Conservation (phyloP, 2,113 vertebrate genomes). For the Pedionomus torquatus region DNA sequence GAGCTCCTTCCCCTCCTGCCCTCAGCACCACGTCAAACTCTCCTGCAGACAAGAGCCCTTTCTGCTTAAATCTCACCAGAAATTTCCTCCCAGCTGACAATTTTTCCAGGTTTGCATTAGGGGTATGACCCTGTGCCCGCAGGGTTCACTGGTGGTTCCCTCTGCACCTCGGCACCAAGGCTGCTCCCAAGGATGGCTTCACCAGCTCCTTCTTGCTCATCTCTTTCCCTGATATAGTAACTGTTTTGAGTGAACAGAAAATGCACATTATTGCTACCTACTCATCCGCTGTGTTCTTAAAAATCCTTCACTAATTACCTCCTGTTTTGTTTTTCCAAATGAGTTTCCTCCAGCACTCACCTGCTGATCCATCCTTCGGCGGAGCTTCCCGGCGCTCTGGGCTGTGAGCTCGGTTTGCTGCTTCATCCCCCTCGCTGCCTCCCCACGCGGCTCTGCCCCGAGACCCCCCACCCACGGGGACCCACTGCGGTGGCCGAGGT, state of each 20-base stretch:
- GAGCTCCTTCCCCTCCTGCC: not conserved
- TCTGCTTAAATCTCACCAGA: not conserved
- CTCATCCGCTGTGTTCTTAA: not conserved
- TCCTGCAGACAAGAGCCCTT: not conserved
- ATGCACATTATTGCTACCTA: not conserved
- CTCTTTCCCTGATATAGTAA: not conserved
- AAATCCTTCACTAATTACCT: not conserved
- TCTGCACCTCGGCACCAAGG: not conserved
- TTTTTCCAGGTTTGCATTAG: not conserved
- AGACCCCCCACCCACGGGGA: rapidly evolving
- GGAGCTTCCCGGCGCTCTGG: not conserved
- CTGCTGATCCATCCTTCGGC: not conserved
- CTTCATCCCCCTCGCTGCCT: not conserved
- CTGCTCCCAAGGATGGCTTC: not conserved
- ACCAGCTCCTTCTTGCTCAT: not conserved
- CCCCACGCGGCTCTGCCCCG: rapidly evolving
- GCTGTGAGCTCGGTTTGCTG: rapidly evolving
- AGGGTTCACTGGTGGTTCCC: not conserved
- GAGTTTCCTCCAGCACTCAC: not conserved
- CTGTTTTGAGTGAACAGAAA: not conserved
- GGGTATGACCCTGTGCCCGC: not conserved
- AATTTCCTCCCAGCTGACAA: not conserved
- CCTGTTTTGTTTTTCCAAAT: not conserved
- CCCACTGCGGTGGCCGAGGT: rapidly evolving
- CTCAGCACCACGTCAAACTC: not conserved